phyloP scores from a whole-genome alignment of 2,888 invertebrate genomes.

The Lypha dubia region DNA sequence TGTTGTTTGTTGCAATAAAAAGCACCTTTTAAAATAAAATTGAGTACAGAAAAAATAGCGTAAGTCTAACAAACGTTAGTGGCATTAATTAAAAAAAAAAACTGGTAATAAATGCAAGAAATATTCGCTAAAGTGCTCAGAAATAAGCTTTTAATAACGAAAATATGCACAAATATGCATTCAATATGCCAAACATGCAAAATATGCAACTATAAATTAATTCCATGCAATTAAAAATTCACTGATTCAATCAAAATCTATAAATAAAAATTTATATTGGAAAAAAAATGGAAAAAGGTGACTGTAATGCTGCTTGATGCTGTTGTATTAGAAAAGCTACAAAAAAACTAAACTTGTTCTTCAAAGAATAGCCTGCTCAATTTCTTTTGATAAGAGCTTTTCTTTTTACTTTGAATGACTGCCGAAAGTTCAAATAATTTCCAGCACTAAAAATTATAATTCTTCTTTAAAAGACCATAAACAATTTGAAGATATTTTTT shows the following conservation, averaged over 20 bases:
- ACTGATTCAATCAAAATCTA: too few relatives aligned
- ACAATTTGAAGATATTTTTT: neutral
- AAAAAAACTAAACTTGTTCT: neutral
- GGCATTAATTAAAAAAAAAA: neutral
- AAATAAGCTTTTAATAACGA: too few relatives aligned
- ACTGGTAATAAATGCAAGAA: too few relatives aligned
- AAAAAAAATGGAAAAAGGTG: too few relatives aligned
- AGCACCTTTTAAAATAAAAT: neutral
- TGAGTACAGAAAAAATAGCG: neutral
- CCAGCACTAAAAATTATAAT: neutral
- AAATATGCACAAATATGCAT: too few relatives aligned
- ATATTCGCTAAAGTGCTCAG: too few relatives aligned
- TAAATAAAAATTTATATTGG: too few relatives aligned
- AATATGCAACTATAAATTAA: too few relatives aligned
- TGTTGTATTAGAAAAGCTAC: neutral
- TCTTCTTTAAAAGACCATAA: neutral
- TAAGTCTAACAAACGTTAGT: neutral
- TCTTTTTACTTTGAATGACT: neutral
- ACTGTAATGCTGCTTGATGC: too few relatives aligned
- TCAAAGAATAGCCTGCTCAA: neutral
- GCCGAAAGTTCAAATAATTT: neutral
- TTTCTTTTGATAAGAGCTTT: neutral
- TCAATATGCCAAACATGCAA: too few relatives aligned
- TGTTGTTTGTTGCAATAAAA: neutral
- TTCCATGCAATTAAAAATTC: too few relatives aligned